Evolutionary conservation across 2,888 invertebrate genomes (phyloP), one percentile per base, ranked within the genome.

Genomic region (Bembecia ichneumoniformis): DNA sequence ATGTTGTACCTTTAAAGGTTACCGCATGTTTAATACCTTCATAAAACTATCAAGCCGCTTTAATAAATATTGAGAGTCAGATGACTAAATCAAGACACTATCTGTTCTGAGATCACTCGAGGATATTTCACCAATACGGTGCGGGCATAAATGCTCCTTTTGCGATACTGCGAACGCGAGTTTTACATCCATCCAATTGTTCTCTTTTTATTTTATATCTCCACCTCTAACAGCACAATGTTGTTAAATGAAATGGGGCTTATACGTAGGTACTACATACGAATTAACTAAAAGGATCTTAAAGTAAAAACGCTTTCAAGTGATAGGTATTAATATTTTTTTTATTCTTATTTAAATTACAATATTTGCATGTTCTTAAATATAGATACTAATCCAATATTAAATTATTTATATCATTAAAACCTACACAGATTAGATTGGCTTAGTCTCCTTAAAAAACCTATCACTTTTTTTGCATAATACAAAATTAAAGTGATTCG

Each of bases 61-160:
- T 57, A 63, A 75, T 82, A 83, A 83, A 80, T 84, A 77, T 66
- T 56, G 59, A 53, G 45, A 60, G 58, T 66, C 60, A 70, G 70
- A 78, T 80, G 76, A 56, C 79, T 84, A 82, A 84, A 84, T 84
- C 82, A 83, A 71, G 67, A 53, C 58, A 62, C 63, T 82, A 84
- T 84, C 83, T 71, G 63, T 61, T 62, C 63, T 64, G 70, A 69
- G 67, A 82, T 82, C 83, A 71, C 58, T 54, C 48, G 55, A 61
- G 58, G 67, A 70, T 72, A 71, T 58, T 64, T 28, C 34, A 28
- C 40, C 40, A 40, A 40, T 40, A 40, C 40, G 11, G 40, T 13
- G 40, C 40, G 40, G 11, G 40, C 40, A 40, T n/a, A 10, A n/a
- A 40, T 40, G 13, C 14, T 40, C 40, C 40, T 40, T 40, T 40